phyloP scores from a whole-genome alignment of 37 sponge, comb jelly and placozoan species.

The Cladorhizidae sp. region DNA sequence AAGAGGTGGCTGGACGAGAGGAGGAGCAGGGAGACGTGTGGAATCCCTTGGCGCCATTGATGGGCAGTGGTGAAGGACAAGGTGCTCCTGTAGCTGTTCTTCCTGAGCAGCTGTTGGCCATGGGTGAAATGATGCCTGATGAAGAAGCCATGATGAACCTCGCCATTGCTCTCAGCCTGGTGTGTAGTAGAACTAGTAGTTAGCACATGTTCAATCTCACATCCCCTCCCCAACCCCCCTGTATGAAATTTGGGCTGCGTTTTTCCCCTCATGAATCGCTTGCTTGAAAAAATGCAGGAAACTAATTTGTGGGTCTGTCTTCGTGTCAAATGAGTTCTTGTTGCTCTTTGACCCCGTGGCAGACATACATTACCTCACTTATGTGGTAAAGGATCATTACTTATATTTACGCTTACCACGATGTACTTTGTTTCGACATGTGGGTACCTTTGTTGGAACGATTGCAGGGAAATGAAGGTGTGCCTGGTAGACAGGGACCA shows the following conservation, averaged over 20 bases:
- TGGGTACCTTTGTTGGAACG: too few species aligned
- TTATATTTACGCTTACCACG: too few species aligned
- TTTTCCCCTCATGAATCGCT: neutral
- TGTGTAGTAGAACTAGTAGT: neutral
- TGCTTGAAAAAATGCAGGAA: constrained; percentile 12
- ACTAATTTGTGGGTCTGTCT: neutral
- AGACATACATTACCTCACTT: neutral
- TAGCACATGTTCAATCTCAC: too few species aligned
- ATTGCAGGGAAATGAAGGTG: constrained; percentile 7
- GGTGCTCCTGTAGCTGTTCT: neutral
- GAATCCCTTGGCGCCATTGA: neutral
- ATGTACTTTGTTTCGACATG: too few species aligned
- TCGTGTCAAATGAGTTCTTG: neutral
- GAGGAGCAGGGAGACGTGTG: too few species aligned
- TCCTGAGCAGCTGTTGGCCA: constrained; percentile 68
- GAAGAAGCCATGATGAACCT: constrained; percentile 94
- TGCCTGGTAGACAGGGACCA: neutral
- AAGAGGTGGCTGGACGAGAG: neutral
- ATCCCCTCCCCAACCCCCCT: neutral
- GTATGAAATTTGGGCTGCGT: constrained; percentile 15
- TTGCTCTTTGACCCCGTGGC: constrained; percentile 10
- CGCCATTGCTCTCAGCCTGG: constrained; percentile 81
- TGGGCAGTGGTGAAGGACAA: constrained; percentile 13
- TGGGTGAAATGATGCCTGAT: constrained; percentile 60
- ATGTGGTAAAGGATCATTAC: too few species aligned